These are phyloP conservation scores for Astropecten irregularis DNA, from an alignment of 53 echinoderm and acorn worm species.

Conservation along the genomic window DNA sequence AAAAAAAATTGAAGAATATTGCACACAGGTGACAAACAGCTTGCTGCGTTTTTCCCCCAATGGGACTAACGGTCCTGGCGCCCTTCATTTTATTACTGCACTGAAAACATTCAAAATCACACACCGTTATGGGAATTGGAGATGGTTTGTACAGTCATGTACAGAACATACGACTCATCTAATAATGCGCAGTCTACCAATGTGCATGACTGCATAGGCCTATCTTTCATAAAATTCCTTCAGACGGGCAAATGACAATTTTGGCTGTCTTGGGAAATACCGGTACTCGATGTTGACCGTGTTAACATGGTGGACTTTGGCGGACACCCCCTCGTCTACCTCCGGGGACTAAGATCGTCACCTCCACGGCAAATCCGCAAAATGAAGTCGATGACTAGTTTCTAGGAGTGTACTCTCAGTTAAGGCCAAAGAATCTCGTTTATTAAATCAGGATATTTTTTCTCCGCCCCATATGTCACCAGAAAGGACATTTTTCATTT, in stretches of 20 bases:
- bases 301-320: slow-evolving; percentile 28
- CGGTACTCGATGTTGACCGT: slow-evolving; percentile 25
- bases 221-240: no score
- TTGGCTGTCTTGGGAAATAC: slow-evolving; percentile 46
- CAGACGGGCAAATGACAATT: slow-evolving; percentile 23
- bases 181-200: no score
- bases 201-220: no score
- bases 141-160: no score
- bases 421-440: slow-evolving; percentile 24
- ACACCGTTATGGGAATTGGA: no score
- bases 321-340: slow-evolving; percentile 4
- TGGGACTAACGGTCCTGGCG: no score
- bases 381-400: slow-evolving; percentile 15
- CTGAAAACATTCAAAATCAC: no score
- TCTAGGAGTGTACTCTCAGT: background rate
- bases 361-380: slow-evolving; percentile 20
- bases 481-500: no score
- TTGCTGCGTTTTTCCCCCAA: background rate
- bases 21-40: slow-evolving; percentile 19
- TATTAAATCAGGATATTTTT: slow-evolving; percentile 47
- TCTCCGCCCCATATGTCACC: no score
- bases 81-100: no score
- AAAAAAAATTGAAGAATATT: background rate
- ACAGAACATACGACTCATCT: no score
- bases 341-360: slow-evolving; percentile 1